Conservation (phyloP, 2,113 vertebrate species). For the Albula goreensis region DNA sequence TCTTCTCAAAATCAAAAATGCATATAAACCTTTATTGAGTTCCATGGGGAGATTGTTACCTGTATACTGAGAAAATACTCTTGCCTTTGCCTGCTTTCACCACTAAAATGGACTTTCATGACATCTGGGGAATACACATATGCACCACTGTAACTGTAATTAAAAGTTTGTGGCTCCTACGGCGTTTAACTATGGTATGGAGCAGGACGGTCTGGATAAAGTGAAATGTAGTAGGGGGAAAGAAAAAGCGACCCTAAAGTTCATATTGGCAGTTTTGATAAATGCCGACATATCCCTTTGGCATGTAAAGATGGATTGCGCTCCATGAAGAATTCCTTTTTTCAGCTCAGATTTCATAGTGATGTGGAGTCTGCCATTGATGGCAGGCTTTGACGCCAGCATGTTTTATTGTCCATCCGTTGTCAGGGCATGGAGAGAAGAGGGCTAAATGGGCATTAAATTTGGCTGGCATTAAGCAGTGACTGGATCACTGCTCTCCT, state of each 20-base stretch:
- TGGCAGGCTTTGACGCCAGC: conserved; percentile 6
- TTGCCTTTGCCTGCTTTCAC: too few species aligned
- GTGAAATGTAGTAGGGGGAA: not conserved
- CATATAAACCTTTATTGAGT: too few species aligned
- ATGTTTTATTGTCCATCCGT: conserved; percentile 37
- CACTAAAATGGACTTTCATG: too few species aligned
- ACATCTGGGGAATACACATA: too few species aligned
- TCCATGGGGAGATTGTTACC: too few species aligned
- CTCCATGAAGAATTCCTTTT: not conserved
- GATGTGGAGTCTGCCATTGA: not conserved
- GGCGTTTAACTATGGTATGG: too few species aligned
- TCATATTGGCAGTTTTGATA: not conserved
- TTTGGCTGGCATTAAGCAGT: conserved; percentile 53
- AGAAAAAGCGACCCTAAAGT: not conserved
- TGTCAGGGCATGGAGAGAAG: conserved; percentile 30
- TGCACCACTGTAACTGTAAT: too few species aligned
- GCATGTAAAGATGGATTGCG: not conserved
- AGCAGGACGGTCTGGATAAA: too few species aligned
- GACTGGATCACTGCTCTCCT: conserved; percentile 57
- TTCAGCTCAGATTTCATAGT: conserved; percentile 1
- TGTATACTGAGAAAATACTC: too few species aligned
- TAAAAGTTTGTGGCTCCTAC: too few species aligned
- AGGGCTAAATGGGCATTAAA: conserved; percentile 54
- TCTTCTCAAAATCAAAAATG: too few species aligned
- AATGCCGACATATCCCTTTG: not conserved